phyloP scores from a whole-genome alignment of 2,888 invertebrate species.

The Stramonita haemastoma region DNA sequence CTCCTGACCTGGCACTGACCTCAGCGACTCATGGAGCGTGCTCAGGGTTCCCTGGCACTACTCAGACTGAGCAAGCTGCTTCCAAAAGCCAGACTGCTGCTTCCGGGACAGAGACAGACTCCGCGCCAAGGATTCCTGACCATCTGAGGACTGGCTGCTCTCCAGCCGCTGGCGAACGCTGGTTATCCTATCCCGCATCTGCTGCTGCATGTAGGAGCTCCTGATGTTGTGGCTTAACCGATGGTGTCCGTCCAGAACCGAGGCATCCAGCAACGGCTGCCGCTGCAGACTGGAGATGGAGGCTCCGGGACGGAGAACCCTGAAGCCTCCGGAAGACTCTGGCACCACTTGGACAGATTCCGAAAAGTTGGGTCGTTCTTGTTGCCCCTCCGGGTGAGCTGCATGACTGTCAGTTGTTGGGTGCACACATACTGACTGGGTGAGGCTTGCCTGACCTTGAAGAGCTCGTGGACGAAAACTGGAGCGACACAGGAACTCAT shows the following conservation, averaged over 20 bases:
- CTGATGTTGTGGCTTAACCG: conserved; percentile 40
- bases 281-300: conserved; percentile 33
- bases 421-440: conserved; percentile 45
- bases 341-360: conserved; percentile 54
- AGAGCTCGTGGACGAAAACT: conserved; percentile 25
- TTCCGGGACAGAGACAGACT: not conserved
- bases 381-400: not conserved
- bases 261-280: not conserved
- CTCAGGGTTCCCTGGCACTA: not conserved
- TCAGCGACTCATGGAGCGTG: conserved; percentile 39
- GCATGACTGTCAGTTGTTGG: not conserved
- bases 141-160: not conserved
- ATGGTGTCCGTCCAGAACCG: not conserved
- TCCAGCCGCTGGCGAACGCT: not conserved
- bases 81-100: not conserved
- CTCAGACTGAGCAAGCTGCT: not conserved
- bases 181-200: conserved; percentile 23
- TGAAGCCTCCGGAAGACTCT: conserved; percentile 42
- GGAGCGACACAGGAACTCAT: conserved; percentile 25
- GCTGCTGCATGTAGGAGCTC: conserved; percentile 36
- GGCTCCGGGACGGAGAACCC: conserved; percentile 25
- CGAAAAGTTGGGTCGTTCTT: not conserved
- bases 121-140: not conserved
- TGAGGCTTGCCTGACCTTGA: conserved; percentile 30
- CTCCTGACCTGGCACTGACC: not conserved